A percentile compares a stretch with the other conserved stretches of the same genome.
Evolutionary conservation across 1,140 invertebrate genomes (phyloP).

Genomic region (Trichomalopsis sarcophagae): DNA sequence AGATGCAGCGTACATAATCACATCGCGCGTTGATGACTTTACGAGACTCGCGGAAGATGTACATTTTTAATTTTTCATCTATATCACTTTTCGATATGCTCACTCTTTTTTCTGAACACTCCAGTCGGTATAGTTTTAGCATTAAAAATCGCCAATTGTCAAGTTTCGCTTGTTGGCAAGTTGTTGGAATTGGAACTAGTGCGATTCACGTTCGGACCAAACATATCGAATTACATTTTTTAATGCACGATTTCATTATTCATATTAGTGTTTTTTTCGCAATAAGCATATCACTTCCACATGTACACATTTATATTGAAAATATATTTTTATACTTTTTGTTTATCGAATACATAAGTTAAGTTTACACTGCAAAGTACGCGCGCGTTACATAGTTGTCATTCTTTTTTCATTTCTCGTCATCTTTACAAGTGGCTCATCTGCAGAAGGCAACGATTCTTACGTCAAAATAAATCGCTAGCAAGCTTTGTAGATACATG

Average conservation of each 20-base stretch:
- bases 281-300: slow-evolving; percentile 10
- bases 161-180: neutral
- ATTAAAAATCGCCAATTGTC: neutral
- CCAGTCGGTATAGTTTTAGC: no score
- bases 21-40: slow-evolving; percentile 6
- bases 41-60: neutral
- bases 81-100: neutral
- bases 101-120: neutral
- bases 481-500: slow-evolving; percentile 6
- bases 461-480: slow-evolving; percentile 12
- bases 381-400: neutral
- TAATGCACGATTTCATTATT: slow-evolving; percentile 6
- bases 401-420: neutral
- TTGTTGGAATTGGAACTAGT: neutral
- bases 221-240: neutral
- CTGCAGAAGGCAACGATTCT: slow-evolving; percentile 28
- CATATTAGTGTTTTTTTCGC: neutral
- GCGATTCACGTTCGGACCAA: neutral
- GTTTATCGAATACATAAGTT: slow-evolving; percentile 51
- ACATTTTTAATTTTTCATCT: neutral
- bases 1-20: slow-evolving; percentile 13
- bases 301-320: slow-evolving; percentile 54
- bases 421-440: slow-evolving; percentile 18
- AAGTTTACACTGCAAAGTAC: slow-evolving; percentile 32
- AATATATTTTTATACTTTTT: slow-evolving; percentile 60